Conservation (phyloP, 35 echinoderm and acorn worm genomes). For the Diadema setosum region DNA sequence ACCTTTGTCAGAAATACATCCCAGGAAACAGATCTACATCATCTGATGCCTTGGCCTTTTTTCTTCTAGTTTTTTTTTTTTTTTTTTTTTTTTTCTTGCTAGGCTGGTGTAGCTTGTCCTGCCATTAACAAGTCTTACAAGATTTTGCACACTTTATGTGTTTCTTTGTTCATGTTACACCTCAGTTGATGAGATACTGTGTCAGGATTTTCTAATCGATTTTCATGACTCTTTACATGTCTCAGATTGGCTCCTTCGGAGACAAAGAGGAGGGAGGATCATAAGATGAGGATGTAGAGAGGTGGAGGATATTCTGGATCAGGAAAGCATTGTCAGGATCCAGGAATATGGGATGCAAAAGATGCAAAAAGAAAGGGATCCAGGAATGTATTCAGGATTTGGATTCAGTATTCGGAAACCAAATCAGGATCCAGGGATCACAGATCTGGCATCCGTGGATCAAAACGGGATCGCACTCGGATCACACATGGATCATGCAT, state of each 20-base stretch:
- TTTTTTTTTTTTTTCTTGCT: not conserved
- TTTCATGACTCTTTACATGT: not conserved
- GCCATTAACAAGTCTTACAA: too few species aligned
- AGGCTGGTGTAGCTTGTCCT: not conserved
- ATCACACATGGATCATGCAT: too few species aligned
- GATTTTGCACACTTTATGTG: not conserved
- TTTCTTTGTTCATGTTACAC: not conserved
- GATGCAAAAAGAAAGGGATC: not conserved
- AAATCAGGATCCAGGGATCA: not conserved
- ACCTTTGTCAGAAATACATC: not conserved
- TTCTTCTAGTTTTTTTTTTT: not conserved
- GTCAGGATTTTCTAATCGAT: not conserved
- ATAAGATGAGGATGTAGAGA: not conserved
- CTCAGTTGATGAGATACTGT: too few species aligned
- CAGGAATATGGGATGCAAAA: not conserved
- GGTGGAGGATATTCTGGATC: too few species aligned
- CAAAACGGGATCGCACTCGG: too few species aligned
- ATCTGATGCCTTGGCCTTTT: not conserved
- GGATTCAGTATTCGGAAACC: not conserved
- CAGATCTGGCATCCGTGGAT: not conserved
- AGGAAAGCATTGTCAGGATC: not conserved
- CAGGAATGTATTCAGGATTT: not conserved
- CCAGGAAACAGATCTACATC: not conserved
- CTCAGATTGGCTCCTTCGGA: conserved; percentile 11
- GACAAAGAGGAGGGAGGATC: not conserved